Base-by-base conservation (phyloP, 2,888 invertebrate species). In the Arctia plantaginis region DNA sequence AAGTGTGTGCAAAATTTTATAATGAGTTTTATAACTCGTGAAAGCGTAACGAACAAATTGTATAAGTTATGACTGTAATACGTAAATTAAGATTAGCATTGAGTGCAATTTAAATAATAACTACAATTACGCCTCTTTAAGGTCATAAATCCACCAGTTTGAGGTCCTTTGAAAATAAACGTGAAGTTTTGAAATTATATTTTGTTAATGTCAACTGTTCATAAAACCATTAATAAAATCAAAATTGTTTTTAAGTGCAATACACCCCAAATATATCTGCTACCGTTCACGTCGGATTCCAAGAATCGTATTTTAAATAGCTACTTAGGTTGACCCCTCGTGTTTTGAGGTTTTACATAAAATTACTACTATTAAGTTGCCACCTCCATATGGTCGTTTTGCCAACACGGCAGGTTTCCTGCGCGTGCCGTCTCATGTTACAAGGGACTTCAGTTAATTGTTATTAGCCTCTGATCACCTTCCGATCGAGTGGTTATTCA, bases 371-470 rank as follows among this genome's bases (percentile, higher is more conserved):
- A 85, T 88, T 86, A 86, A 66, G 74, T 73, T 33, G 75, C 23
- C 71, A 47, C 55, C 78, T 80, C 89, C 94, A 93, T 93, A 93
- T 94, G 94, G 92, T 87, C 89, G 90, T 88, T 88, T 86, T 85
- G 81, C 83, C 87, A 86, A 77, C 79, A 85, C 85, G 86, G 82
- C 89, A 91, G 92, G 92, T 89, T 89, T 90, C 88, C 82, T 78
- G 87, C 93, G 91, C 94, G 93, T 88, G 93, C 88, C 86, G 87
- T 82, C 89, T 93, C 89, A 72, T 64, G 87, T 93, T 93, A 78
- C 81, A 81, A 87, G 89, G 89, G 93, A 92, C 94, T 94, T 93
- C 93, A 93, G 86, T 94, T 94, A 93, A 94, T 94, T 94, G 91
- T 90, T 90, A 92, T 92, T 91, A 89, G 88, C 92, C 91, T 78